Evolutionary conservation across 2,797 vertebrate species (phyloP), one percentile per base, ranked within the genome.

Genomic region (Dryobates pubescens): DNA sequence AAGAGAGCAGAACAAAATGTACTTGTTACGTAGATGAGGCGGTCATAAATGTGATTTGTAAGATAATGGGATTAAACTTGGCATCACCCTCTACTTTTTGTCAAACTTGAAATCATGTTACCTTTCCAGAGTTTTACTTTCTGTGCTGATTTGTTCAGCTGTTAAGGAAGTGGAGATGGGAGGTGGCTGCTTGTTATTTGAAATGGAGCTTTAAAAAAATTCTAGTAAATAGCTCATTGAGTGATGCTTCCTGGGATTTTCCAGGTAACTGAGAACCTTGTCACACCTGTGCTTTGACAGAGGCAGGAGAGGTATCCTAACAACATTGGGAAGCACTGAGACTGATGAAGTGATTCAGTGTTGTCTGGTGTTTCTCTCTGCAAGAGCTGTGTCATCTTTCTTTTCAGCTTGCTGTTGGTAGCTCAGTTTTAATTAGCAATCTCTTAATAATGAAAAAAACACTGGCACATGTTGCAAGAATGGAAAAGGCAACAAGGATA

Each of bases 11-110:
- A 85, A 89, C 57, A 89, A 78, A 90, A 92, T 63, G 58, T 90
- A 51, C 64, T 74, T 92, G 57, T n/a, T 82, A 73, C 17, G 2
- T 68, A 92, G 83, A 85, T 90, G 86, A 90, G 58, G 62, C 41
- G 23, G 47, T 90, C 41, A 81, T 82, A 87, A 72, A 89, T 75
- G 22, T 62, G 65, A 65, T 67, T 53, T 57, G 51, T 91, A 86
- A 86, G 82, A 90, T 74, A 90, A 93, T 94, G 38, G 58, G 58
- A 72, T 88, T 83, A 65, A 88, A 80, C n/a, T 68, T 69, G 65
- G 6, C 27, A 26, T 77, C 43, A 86, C 43, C 38, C 38, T 93
- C 74, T 75, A 32, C 65, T 36, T 73, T 56, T 7, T 85, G 56
- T 67, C 95, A 88, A 88, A 32, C 12, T 58, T 76, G 58, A 47